Evolutionary conservation across 35 echinoderm and acorn worm species (phyloP).

Genomic region (Heliocidaris erythrogramma): DNA sequence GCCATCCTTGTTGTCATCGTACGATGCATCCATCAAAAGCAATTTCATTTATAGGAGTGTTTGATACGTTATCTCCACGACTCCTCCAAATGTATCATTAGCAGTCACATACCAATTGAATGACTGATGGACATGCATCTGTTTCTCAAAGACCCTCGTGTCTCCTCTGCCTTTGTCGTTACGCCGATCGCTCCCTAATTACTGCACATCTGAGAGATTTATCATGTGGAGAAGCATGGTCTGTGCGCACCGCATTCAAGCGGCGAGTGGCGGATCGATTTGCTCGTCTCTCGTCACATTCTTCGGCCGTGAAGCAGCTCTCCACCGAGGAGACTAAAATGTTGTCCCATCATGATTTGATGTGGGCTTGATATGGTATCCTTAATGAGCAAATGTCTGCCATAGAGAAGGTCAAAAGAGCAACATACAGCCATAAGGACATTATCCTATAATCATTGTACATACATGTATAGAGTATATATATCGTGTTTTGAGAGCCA

Average conservation of each 20-base stretch:
- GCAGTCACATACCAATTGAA: not conserved
- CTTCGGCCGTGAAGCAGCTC: not conserved
- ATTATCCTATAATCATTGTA: too few species aligned
- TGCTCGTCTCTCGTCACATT: not conserved
- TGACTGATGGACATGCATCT: not conserved
- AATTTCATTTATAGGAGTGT: not conserved
- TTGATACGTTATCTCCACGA: not conserved
- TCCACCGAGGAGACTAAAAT: not conserved
- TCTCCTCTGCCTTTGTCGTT: not conserved
- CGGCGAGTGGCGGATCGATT: not conserved
- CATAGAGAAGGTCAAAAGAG: not conserved
- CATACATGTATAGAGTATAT: too few species aligned
- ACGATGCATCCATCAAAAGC: not conserved
- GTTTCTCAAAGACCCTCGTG: not conserved
- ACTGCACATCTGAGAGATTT: not conserved
- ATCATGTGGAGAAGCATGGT: not conserved
- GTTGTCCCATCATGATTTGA: not conserved
- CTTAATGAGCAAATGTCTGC: not conserved
- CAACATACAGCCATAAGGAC: not conserved
- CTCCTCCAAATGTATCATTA: not conserved
- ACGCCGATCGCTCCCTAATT: not conserved
- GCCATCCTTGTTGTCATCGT: too few species aligned
- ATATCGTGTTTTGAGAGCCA: too few species aligned
- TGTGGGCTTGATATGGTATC: not conserved
- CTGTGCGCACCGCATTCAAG: not conserved